Percentiles rank a stretch among this genome's conserved stretches.
These are phyloP conservation scores for Hermetia illucens DNA, from an alignment of 1,140 invertebrate species.

Conservation along the genomic window DNA sequence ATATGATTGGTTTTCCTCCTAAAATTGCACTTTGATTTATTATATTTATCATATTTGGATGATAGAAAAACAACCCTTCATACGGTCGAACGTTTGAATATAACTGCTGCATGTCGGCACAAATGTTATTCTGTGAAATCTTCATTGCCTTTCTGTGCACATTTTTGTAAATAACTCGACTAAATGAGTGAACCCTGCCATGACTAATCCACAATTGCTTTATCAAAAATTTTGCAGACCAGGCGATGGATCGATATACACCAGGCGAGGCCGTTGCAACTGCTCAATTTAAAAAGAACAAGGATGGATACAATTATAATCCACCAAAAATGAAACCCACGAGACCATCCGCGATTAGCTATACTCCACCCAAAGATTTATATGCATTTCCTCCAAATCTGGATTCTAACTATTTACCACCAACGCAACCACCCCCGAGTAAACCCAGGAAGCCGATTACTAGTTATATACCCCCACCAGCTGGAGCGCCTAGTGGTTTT, in stretches of 20 bases:
- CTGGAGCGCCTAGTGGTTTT: conserved; percentile 18
- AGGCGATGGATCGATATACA: conserved; percentile 19
- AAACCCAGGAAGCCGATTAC: conserved; percentile 14
- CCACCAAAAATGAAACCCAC: conserved; percentile 7
- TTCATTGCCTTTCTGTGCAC: not conserved
- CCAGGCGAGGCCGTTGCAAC: conserved; percentile 22
- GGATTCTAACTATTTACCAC: conserved; percentile 20
- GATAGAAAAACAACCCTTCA: not conserved
- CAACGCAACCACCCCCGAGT: conserved; percentile 14
- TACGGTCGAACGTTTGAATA: not conserved
- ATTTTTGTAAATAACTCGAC: not conserved
- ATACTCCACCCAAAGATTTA: conserved; percentile 15
- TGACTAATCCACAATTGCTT: not conserved
- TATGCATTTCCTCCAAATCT: conserved; percentile 25
- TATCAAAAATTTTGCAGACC: no score
- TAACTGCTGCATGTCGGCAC: not conserved
- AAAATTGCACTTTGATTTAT: no score
- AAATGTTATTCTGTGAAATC: not conserved
- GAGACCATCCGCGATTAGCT: conserved; percentile 8
- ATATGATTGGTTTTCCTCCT: no score
- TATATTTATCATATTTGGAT: no score
- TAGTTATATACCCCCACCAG: conserved; percentile 23
- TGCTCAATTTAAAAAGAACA: conserved; percentile 11
- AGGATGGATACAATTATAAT: conserved; percentile 9
- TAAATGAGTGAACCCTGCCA: not conserved